Evolutionary conservation across 2,888 invertebrate genomes (phyloP).

Genomic region (Ormyrus thymus): DNA sequence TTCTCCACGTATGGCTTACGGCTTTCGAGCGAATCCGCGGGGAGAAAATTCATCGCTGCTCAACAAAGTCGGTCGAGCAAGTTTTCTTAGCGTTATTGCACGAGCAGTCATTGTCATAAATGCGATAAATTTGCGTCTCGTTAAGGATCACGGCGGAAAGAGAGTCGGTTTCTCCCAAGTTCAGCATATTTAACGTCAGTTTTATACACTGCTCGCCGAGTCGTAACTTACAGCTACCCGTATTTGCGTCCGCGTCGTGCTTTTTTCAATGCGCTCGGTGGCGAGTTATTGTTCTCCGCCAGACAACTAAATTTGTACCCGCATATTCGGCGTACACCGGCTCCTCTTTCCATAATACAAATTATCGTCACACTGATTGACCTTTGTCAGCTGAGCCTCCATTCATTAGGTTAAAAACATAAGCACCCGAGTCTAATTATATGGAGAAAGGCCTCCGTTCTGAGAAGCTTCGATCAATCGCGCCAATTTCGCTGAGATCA

Average conservation of each 20-base stretch:
- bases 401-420: constrained; percentile 27
- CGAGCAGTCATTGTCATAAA: too few relatives aligned
- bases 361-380: constrained; percentile 35
- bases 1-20: too few relatives aligned
- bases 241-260: not conserved
- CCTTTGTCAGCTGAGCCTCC: constrained; percentile 36
- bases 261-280: not conserved
- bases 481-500: too few relatives aligned
- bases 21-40: too few relatives aligned
- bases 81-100: too few relatives aligned
- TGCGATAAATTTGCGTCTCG: too few relatives aligned
- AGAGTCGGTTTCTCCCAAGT: not conserved
- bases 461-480: too few relatives aligned
- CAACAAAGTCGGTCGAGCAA: too few relatives aligned
- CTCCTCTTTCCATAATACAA: constrained; percentile 2
- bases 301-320: constrained; percentile 21
- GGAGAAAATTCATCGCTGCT: too few relatives aligned
- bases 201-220: constrained; percentile 9
- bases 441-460: constrained; percentile 14
- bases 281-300: constrained; percentile 11
- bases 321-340: constrained; percentile 9
- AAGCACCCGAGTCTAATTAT: constrained; percentile 1
- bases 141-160: too few relatives aligned
- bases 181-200: not conserved
- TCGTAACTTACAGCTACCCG: constrained; percentile 2